Percentiles rank a stretch among this genome's conserved stretches.
Conservation (phyloP, 2,113 vertebrate genomes). For the Thermophis baileyi region DNA sequence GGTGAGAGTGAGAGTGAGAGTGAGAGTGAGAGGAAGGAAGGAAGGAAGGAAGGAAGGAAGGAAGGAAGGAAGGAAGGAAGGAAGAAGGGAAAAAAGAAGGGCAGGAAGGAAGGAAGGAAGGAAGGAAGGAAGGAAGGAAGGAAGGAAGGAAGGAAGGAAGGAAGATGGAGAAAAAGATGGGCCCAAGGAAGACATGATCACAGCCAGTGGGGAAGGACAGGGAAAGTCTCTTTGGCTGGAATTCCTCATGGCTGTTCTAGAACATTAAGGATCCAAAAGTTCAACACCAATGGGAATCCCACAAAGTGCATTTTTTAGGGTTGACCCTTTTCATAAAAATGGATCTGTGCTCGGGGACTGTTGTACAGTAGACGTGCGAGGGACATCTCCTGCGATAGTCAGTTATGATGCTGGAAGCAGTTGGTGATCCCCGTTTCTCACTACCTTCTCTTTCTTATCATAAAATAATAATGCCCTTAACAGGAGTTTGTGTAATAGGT, state of each 20-base stretch:
- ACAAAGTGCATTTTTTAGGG: conserved; percentile 20
- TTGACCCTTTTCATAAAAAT: conserved; percentile 30
- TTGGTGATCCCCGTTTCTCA: not conserved
- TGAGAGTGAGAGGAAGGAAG: too few species aligned
- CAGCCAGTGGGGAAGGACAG: not conserved
- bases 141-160: not conserved
- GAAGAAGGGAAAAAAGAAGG: too few species aligned
- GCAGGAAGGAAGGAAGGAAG: not conserved
- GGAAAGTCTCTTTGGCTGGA: conserved; percentile 12
- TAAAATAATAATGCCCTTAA: conserved; percentile 22
- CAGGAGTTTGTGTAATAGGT: not conserved
- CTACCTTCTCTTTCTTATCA: not conserved
- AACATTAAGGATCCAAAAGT: not conserved
- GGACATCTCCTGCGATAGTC: not conserved
- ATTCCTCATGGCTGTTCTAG: conserved; percentile 26
- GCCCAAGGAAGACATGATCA: conserved; percentile 18
- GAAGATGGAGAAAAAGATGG: not conserved
- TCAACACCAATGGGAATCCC: not conserved
- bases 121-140: not conserved
- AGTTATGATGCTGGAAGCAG: not conserved
- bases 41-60: too few species aligned
- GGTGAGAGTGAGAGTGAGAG: not conserved
- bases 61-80: too few species aligned
- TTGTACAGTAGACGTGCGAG: not conserved
- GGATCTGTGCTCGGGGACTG: not conserved